Percentiles rank a stretch among this genome's conserved stretches.
These are phyloP conservation scores for Chondrilla cf. caribensis DNA, from an alignment of 37 sponge, comb jelly and placozoan species.

Conservation along the genomic window DNA sequence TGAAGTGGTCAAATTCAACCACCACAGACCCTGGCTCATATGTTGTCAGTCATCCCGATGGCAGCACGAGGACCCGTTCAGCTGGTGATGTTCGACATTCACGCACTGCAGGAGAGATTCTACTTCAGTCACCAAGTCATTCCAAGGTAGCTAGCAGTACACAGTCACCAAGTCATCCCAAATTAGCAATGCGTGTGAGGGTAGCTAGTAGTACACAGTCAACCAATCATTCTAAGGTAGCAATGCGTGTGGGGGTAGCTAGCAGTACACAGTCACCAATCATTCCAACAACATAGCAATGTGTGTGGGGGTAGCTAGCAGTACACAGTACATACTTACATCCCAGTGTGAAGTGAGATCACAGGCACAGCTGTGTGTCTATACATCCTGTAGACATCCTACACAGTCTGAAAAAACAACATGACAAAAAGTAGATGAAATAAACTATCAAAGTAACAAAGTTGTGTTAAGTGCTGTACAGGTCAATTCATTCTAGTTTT, in stretches of 20 bases:
- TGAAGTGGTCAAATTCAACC: no score
- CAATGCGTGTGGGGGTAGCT: background rate
- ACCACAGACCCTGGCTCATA: constrained; percentile 62
- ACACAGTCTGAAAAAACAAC: no score
- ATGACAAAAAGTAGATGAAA: no score
- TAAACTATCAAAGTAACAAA: no score
- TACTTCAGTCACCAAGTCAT: constrained; percentile 88
- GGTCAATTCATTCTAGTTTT: no score
- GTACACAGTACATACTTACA: no score
- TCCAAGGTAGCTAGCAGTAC: constrained; percentile 55
- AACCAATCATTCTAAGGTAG: background rate
- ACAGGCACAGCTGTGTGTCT: no score
- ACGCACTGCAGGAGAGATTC: constrained; percentile 91
- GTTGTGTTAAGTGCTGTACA: no score
- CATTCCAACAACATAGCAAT: background rate
- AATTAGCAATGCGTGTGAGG: background rate
- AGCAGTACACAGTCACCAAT: no score
- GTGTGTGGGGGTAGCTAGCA: background rate
- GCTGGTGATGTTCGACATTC: constrained; percentile 91
- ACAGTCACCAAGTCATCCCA: no score
- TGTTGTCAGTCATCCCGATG: constrained; percentile 86
- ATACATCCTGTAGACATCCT: no score
- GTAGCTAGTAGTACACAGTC: background rate
- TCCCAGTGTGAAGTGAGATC: no score
- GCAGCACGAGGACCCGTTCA: constrained; percentile 87